Percentiles rank a stretch among this genome's conserved stretches.
Evolutionary conservation across 2,113 vertebrate genomes (phyloP).

Genomic region (Lophochroa leadbeateri): DNA sequence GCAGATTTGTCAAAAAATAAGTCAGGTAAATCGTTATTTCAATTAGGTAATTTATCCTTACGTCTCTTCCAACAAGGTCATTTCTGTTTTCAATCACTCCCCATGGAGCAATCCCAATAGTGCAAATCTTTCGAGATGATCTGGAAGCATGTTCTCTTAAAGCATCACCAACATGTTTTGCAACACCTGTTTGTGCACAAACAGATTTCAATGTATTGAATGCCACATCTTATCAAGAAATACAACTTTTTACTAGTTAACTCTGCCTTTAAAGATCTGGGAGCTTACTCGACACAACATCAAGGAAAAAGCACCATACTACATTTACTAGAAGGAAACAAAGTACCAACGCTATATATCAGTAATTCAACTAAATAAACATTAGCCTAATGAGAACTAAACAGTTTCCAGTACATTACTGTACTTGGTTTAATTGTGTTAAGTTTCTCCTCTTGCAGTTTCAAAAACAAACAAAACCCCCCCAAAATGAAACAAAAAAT

Average conservation of each 20-base stretch:
- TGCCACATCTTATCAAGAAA: not conserved
- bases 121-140: slow-evolving; percentile 98
- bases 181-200: slow-evolving; percentile 84
- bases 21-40: not conserved
- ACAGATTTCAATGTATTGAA: not conserved
- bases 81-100: slow-evolving; percentile 98
- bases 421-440: not conserved
- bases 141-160: slow-evolving; percentile 94
- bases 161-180: slow-evolving; percentile 97
- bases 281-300: not conserved
- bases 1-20: not conserved
- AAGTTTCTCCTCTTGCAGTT: not conserved
- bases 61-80: slow-evolving; percentile 96
- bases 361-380: not conserved
- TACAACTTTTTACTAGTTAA: not conserved
- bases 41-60: slow-evolving; percentile 74
- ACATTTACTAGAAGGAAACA: not conserved
- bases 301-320: not conserved
- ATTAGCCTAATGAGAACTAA: not conserved
- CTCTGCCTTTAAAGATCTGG: not conserved
- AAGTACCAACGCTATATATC: not conserved
- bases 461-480: not conserved
- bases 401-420: not conserved
- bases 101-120: slow-evolving; percentile 96
- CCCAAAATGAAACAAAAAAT: not conserved